phyloP scores from a whole-genome alignment of 2,113 vertebrate genomes.

The Rhagologus leucostigma region DNA sequence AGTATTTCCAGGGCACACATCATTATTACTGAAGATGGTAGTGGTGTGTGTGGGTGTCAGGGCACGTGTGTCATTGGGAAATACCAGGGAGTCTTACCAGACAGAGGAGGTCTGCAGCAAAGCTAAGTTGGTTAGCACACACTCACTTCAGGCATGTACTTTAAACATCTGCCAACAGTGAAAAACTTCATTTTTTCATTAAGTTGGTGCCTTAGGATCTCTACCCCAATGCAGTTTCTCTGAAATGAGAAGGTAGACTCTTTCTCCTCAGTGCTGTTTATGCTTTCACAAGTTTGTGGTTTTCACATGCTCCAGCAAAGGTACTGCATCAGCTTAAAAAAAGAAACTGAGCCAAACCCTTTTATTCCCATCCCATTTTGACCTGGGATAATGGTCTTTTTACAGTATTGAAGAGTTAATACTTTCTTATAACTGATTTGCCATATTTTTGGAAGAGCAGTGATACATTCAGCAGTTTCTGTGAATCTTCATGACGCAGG shows the following conservation, averaged over 20 bases:
- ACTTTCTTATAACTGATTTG: background rate
- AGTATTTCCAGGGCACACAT: background rate
- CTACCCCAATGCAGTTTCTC: background rate
- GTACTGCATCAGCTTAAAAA: background rate
- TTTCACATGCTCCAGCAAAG: background rate
- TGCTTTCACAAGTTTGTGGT: background rate
- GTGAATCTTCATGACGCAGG: background rate
- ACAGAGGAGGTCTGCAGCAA: background rate
- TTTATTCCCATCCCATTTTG: background rate
- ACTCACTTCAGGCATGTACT: background rate
- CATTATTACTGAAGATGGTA: background rate
- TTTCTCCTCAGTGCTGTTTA: background rate
- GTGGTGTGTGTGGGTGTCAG: background rate
- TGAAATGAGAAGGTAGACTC: background rate
- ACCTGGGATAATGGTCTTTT: background rate
- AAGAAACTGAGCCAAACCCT: background rate
- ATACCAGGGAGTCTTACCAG: background rate
- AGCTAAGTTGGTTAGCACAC: background rate
- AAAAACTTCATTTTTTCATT: conserved; percentile 11
- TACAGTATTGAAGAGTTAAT: background rate
- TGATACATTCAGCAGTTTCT: background rate
- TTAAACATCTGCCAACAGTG: background rate
- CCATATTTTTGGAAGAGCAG: background rate
- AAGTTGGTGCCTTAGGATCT: conserved; percentile 20
- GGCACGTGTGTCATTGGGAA: background rate